Base-by-base conservation (phyloP, 2,113 vertebrate species). In the Rhinolophus sinicus region DNA sequence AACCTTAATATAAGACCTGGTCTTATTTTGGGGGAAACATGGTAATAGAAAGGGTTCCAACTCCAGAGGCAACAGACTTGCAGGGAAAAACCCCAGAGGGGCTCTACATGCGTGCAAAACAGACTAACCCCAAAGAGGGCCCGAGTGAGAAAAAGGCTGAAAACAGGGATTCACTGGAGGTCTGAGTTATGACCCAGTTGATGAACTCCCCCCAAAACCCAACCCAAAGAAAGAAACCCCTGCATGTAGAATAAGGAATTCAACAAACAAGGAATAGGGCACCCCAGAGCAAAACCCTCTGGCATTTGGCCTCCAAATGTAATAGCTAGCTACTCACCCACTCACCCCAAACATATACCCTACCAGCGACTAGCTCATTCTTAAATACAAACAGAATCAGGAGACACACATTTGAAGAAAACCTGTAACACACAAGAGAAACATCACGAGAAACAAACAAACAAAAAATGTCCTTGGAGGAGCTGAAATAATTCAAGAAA, bases 401-500 rank as follows among this genome's bases (percentile, higher is more conserved):
- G 65, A 90, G 9, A 69, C 58, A 80, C 15, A 1, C 19, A 82
- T 80, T 82, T 90, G 21, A 93, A 82, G 67, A 90, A 95, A 89
- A 95, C n/a, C 16, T 82, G 9, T n/a, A 96, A 90, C 50, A 93
- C 13, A 90, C 50, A 86, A 93, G 40, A 78, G 52, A 88, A 92
- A 88, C 24, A 89, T 70, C 60, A 93, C 70, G 73, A 60, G 38
- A 69, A 94, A 94, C 13, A 15, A 28, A 62, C 10, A 58, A 58
- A 44, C 40, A 54, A 76, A 77, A 82, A 94, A 85, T 62, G 54
- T 47, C 56, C 70, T 54, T 54, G 62, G n/a, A 89, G 28, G 44
- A 93, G 65, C 8, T 69, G 33, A 93, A 93, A 90, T 87, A 95
- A 87, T 93, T 95, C 30, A 85, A 86, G 38, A 85, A 90, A 85